Evolutionary conservation across 2,113 vertebrate genomes (phyloP), one percentile per base, ranked within the genome.

Genomic region (Proterorhinus semilunaris): DNA sequence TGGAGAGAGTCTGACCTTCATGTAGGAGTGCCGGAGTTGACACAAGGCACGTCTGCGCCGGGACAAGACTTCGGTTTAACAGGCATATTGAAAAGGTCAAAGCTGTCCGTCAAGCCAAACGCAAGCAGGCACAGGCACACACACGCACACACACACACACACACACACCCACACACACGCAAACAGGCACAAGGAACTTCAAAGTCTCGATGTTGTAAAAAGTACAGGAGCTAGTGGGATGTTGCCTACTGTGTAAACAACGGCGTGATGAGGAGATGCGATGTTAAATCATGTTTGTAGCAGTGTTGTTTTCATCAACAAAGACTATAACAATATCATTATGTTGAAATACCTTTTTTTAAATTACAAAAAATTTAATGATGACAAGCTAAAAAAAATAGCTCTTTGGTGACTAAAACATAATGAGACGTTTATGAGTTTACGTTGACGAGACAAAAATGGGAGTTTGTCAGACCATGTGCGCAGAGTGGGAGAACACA

Each of bases 41-140:
- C 92, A 92, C 88, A 90, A 55, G 69, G 86, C 79, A 85, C 75
- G 86, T 92, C 88, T 90, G 89, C 88, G 69, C 87, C 81, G 85
- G 90, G 89, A 91, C 85, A 88, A 83, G 74, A 83, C 88, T 90
- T 81, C 76, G 85, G 85, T 90, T 89, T 86, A 90, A 87, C 89
- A 82, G 82, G 91, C 90, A 93, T 92, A 91, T 88, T 92, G 87
- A 93, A 93, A 93, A 93, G 91, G 92, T 92, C 90, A 91, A 68
- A 80, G 81, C 91, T 92, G 92, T 90, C 91, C 91, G 73, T 91
- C 91, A 91, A 55, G 53, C 68, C 79, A 80, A 68, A 81, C 62
- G 68, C 74, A 67, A 78, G 71, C 71, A 57, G 69, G 71, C 62
- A 43, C 70, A 52, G 68, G 63, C 47, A 72, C 71, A 71, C 55